Evolutionary conservation across 2,888 invertebrate genomes (phyloP).

Genomic region (Limenitis arthemis): DNA sequence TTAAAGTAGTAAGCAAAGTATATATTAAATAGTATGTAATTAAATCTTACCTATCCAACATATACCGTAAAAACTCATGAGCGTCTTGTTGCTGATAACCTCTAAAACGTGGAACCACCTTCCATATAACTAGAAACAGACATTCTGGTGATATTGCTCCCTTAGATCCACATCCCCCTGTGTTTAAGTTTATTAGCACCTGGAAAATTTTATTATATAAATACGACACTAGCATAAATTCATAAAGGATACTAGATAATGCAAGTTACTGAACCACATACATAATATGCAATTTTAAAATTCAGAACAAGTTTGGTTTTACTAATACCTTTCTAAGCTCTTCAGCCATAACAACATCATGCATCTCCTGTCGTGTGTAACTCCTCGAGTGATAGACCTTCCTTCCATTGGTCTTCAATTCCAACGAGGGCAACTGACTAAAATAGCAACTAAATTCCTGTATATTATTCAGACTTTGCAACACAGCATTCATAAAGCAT

Average conservation of each 20-base stretch:
- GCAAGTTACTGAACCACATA: too few relatives aligned
- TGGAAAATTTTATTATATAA: slow-evolving; percentile 25
- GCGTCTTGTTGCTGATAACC: slow-evolving; percentile 92
- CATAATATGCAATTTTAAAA: too few relatives aligned
- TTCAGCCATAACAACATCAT: slow-evolving; percentile 83
- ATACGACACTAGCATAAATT: not conserved
- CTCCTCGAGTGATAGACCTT: slow-evolving; percentile 75
- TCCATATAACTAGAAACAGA: slow-evolving; percentile 87
- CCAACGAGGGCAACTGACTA: slow-evolving; percentile 82
- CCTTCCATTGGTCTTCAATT: slow-evolving; percentile 72
- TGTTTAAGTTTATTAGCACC: slow-evolving; percentile 79
- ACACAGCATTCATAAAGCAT: slow-evolving; percentile 87
- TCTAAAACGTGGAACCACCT: slow-evolving; percentile 85
- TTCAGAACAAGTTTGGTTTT: too few relatives aligned
- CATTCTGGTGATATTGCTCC: slow-evolving; percentile 86
- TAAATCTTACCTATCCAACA: slow-evolving; percentile 76
- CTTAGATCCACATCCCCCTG: slow-evolving; percentile 77
- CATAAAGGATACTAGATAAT: not conserved
- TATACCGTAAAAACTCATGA: slow-evolving; percentile 87
- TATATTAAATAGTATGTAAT: not conserved
- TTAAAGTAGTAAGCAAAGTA: not conserved
- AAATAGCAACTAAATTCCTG: slow-evolving; percentile 88
- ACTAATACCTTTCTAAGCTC: slow-evolving; percentile 77
- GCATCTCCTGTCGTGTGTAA: slow-evolving; percentile 74
- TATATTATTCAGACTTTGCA: slow-evolving; percentile 88